phyloP scores from a whole-genome alignment of 2,797 vertebrate species.

The Cottoperca gobio region DNA sequence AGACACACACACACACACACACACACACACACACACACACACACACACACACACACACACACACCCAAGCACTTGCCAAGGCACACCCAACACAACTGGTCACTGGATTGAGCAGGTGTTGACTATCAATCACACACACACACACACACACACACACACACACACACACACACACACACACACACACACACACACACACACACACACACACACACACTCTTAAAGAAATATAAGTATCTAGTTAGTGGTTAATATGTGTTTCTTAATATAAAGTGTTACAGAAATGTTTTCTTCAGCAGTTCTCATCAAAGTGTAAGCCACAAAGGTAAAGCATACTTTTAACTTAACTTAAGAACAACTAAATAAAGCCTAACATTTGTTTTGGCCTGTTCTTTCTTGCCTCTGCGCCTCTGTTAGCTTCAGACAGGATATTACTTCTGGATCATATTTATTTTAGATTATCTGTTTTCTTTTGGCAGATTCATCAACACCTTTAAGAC shows the following conservation, averaged over 20 bases:
- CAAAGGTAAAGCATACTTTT: too few relatives aligned
- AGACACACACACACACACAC: neutral
- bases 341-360: too few relatives aligned
- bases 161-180: neutral
- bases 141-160: neutral
- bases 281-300: too few relatives aligned
- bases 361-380: too few relatives aligned
- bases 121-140: slow-evolving; percentile 28
- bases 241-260: too few relatives aligned
- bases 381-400: neutral
- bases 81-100: slow-evolving; percentile 43
- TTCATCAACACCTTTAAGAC: neutral
- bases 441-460: neutral
- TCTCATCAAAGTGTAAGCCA: too few relatives aligned
- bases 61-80: slow-evolving; percentile 13
- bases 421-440: neutral
- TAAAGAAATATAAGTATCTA: too few relatives aligned
- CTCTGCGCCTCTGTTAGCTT: neutral
- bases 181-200: slow-evolving; percentile 17
- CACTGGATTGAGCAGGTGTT: slow-evolving; percentile 31
- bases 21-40: neutral
- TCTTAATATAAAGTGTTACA: too few relatives aligned
- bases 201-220: neutral
- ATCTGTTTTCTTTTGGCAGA: neutral
- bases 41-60: slow-evolving; percentile 7